phyloP scores from a whole-genome alignment of 2,113 vertebrate species.

The Vanacampus margaritifer region DNA sequence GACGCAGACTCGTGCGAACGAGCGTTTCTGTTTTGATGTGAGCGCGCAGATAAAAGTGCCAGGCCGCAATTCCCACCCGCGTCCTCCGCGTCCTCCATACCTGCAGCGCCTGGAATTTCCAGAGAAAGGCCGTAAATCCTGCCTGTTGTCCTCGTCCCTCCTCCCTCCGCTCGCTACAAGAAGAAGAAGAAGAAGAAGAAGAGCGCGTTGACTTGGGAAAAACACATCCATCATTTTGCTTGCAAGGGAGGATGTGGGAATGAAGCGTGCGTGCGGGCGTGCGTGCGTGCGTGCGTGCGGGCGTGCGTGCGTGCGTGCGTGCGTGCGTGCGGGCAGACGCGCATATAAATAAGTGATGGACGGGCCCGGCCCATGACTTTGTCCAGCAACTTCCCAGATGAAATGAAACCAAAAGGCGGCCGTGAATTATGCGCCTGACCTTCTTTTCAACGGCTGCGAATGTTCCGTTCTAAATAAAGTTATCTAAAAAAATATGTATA shows the following conservation, averaged over 20 bases:
- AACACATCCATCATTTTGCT: conserved; percentile 61
- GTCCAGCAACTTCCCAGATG: conserved; percentile 23
- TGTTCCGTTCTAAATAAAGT: neutral
- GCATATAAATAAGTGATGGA: conserved; percentile 27
- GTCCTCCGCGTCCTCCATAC: conserved; percentile 76
- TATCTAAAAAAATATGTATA: neutral
- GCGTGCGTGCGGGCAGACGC: conserved; percentile 3
- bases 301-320: neutral
- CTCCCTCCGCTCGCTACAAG: conserved; percentile 46
- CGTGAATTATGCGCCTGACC: conserved; percentile 43
- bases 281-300: neutral
- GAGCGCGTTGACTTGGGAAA: conserved; percentile 54
- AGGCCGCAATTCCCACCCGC: conserved; percentile 70
- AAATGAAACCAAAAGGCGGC: conserved; percentile 13
- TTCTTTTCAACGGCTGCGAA: conserved; percentile 24
- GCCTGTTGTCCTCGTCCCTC: conserved; percentile 59
- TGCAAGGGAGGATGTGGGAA: conserved; percentile 30
- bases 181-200: conserved; percentile 31
- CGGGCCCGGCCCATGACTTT: conserved; percentile 22
- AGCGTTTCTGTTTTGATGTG: neutral
- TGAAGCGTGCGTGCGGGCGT: neutral
- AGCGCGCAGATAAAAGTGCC: conserved; percentile 80
- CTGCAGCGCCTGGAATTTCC: conserved; percentile 82
- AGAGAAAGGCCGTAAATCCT: conserved; percentile 80
- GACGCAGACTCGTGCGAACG: neutral